Conservation (phyloP, 2,888 invertebrate genomes). For the Tolmerus cingulatus region DNA sequence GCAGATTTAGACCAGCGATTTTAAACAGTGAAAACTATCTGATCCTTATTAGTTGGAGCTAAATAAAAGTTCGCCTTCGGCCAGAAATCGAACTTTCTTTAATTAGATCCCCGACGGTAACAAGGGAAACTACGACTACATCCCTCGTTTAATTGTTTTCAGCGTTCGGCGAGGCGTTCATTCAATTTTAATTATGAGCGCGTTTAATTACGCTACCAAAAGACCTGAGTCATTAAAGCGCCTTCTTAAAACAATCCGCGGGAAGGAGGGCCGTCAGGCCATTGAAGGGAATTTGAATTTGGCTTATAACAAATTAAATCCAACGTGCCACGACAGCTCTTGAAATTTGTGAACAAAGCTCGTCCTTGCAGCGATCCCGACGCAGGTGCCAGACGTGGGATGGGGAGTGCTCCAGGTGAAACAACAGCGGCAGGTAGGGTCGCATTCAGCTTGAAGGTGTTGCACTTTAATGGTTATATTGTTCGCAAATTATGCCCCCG, state of each 20-base stretch:
- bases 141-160: not conserved
- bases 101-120: not conserved
- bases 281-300: not conserved
- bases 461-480: not conserved
- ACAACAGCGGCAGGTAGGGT: not conserved
- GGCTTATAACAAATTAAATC: not conserved
- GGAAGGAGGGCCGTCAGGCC: not conserved
- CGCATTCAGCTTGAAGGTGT: not conserved
- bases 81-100: not conserved
- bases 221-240: not conserved
- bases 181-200: not conserved
- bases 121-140: not conserved
- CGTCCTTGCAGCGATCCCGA: not conserved
- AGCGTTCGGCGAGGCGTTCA: not conserved
- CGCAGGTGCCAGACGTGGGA: not conserved
- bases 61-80: not conserved
- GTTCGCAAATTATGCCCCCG: not conserved
- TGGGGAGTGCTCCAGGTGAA: not conserved
- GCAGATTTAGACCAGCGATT: not conserved
- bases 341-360: not conserved
- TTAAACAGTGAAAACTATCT: not conserved
- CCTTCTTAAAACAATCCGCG: not conserved
- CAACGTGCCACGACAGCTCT: not conserved
- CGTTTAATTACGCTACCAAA: not conserved
- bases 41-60: not conserved